These are phyloP conservation scores for Cydia pomonella DNA, from an alignment of 1,140 invertebrate genomes.

Conservation along the genomic window DNA sequence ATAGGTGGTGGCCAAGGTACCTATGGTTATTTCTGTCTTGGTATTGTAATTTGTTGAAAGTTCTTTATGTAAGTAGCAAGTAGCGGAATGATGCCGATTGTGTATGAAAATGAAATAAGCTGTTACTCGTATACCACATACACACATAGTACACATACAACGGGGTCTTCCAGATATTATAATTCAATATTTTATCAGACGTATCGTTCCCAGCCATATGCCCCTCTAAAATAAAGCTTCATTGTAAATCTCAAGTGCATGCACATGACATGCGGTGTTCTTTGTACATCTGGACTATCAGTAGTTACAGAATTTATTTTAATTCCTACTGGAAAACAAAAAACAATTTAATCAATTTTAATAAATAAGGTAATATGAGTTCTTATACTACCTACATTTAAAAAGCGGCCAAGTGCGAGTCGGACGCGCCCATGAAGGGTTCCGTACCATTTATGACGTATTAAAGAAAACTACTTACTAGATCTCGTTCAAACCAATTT, in stretches of 20 bases:
- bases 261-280: conserved; percentile 2
- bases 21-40: too few relatives aligned
- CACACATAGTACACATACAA: too few relatives aligned
- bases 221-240: background rate
- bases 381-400: background rate
- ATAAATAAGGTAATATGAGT: background rate
- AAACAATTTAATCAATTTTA: too few relatives aligned
- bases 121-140: too few relatives aligned
- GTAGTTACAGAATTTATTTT: background rate
- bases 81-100: background rate
- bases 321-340: background rate
- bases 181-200: background rate
- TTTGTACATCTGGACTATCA: background rate
- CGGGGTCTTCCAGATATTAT: background rate
- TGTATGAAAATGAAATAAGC: background rate
- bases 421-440: too few relatives aligned
- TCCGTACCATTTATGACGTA: too few relatives aligned
- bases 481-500: too few relatives aligned
- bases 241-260: background rate
- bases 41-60: too few relatives aligned
- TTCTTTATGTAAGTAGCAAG: too few relatives aligned
- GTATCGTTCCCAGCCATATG: conserved; percentile 4
- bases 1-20: too few relatives aligned
- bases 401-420: too few relatives aligned
- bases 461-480: too few relatives aligned